Evolutionary conservation across 2,888 invertebrate genomes (phyloP).

Genomic region (Graphium colonna): DNA sequence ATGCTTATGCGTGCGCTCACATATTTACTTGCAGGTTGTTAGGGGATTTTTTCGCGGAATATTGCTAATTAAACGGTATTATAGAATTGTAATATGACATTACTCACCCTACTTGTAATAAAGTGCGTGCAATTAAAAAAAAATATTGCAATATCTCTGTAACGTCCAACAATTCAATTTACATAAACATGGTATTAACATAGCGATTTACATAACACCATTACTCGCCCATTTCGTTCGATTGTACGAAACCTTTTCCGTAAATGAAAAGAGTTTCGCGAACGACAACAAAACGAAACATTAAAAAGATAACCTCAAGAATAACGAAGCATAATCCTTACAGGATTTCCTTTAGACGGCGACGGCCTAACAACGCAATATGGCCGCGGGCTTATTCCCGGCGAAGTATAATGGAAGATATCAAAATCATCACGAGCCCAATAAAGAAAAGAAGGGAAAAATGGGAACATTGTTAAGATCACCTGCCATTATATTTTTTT

Average conservation of each 20-base stretch:
- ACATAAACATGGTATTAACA: too few species aligned
- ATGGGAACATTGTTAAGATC: slow-evolving; percentile 16
- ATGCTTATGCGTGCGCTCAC: too few species aligned
- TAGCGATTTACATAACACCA: too few species aligned
- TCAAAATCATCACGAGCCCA: slow-evolving; percentile 24
- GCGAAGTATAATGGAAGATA: slow-evolving; percentile 22
- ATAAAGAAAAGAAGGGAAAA: slow-evolving; percentile 20
- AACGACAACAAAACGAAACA: slow-evolving; percentile 12
- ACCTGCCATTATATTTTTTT: slow-evolving; percentile 19
- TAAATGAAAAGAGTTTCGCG: not conserved
- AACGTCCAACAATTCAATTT: too few species aligned
- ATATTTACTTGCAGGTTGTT: too few species aligned
- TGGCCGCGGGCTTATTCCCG: slow-evolving; percentile 17
- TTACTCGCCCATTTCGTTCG: not conserved
- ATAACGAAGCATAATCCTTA: slow-evolving; percentile 40
- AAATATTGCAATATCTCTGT: too few species aligned
- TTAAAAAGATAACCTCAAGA: slow-evolving; percentile 25
- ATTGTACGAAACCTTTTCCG: not conserved
- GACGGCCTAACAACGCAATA: slow-evolving; percentile 25
- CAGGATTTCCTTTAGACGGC: slow-evolving; percentile 39
- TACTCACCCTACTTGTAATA: too few species aligned
- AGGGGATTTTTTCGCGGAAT: too few species aligned
- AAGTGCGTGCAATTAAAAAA: too few species aligned
- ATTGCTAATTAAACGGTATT: too few species aligned
- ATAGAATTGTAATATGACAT: too few species aligned